Evolutionary conservation across 1,140 invertebrate genomes (phyloP), one percentile per base, ranked within the genome.

Genomic region (Phocides pigmalion): DNA sequence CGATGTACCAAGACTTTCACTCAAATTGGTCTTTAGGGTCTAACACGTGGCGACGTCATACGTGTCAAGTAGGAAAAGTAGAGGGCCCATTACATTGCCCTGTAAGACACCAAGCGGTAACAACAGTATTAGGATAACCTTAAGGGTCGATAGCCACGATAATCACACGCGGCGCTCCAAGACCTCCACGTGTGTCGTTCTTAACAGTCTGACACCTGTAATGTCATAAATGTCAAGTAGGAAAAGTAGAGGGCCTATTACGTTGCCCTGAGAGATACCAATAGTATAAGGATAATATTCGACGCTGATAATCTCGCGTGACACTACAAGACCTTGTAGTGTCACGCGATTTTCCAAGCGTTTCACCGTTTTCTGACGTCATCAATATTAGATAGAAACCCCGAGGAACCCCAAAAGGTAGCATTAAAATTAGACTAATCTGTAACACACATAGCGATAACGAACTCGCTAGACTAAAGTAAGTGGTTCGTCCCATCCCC

Each of bases 91-190:
- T 5, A 22, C 5, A 5, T 2, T 22, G 20, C 28, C 28, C 50
- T 66, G 15, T 49, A 68, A 4, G 72, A 72, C 0, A 39, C 63
- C 6, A 22, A 49, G 0, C 74, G 50, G 12, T 54, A 22, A 5
- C 20, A 3, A 5, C 5, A 22, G 64, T 8, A 32, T 32, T 22
- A 22, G 2, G 22, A 37, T 20, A 8, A 82, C 82, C 0, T 84
- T 87, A 56, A 76, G 79, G n/a, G n/a, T n/a, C 0, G 87, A 89
- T 46, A 81, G 72, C 17, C 70, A 75, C 2, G 84, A 84, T 32
- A 82, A 85, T 4, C 54, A 79, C 3, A 72, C 84, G 0, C 32
- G 72, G 14, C 49, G 81, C 3, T 76, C 82, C 0, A 89, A 89
- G 63, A 75, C 74, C 0, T 74, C 74, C 35, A 72, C 80, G 86